Evolutionary conservation across 1,140 invertebrate genomes (phyloP).

Genomic region (Meloidogyne exigua): DNA sequence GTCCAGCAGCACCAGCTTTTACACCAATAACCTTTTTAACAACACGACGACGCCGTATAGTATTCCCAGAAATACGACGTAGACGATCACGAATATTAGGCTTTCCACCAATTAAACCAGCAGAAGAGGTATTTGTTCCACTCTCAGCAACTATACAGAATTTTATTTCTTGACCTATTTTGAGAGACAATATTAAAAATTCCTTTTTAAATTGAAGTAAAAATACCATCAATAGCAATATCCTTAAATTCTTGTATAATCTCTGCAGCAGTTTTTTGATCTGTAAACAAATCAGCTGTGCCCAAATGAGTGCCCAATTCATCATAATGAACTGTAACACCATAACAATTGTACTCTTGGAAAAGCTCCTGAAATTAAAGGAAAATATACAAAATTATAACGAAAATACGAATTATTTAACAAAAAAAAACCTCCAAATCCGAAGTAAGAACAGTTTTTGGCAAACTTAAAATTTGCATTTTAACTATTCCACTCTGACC

Average conservation of each 20-base stretch:
- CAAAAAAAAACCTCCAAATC: conserved; percentile 40
- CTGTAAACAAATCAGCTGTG: conserved; percentile 37
- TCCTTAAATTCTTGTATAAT: conserved; percentile 36
- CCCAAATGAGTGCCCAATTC: conserved; percentile 32
- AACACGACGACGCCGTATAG: neutral
- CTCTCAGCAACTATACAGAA: conserved; percentile 31
- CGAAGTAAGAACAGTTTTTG: conserved; percentile 33
- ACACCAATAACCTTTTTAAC: neutral
- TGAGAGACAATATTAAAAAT: neutral
- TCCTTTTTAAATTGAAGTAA: no score
- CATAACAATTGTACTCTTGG: conserved; percentile 43
- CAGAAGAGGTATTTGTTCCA: neutral
- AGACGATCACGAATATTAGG: conserved; percentile 33
- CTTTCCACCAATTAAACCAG: neutral
- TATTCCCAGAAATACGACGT: conserved; percentile 26
- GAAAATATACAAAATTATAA: neutral
- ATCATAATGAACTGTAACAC: conserved; percentile 39
- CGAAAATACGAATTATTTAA: no score
- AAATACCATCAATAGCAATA: conserved; percentile 41
- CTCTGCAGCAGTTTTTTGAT: conserved; percentile 22
- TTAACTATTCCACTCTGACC: conserved; percentile 31
- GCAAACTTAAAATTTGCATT: conserved; percentile 35
- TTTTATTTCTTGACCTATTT: conserved; percentile 40
- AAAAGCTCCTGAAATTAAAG: conserved; percentile 34
- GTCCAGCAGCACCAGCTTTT: conserved; percentile 14